phyloP scores from a whole-genome alignment of 2,888 invertebrate species.

The Conus canariensis region DNA sequence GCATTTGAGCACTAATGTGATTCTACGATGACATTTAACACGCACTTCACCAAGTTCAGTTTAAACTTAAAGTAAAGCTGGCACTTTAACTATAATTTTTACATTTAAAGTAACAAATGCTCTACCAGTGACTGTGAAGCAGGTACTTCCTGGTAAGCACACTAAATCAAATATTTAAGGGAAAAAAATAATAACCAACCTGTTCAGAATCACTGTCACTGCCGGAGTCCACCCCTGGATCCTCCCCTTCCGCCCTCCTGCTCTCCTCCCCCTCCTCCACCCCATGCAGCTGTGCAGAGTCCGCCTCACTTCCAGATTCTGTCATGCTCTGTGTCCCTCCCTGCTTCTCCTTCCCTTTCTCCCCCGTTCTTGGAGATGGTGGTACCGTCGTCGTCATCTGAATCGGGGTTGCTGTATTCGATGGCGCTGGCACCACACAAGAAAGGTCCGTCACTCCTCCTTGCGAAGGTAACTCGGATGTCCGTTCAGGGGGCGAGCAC shows the following conservation, averaged over 20 bases:
- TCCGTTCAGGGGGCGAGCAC: conserved; percentile 6
- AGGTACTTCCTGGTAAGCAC: no score
- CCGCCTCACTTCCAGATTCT: conserved; percentile 46
- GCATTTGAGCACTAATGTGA: no score
- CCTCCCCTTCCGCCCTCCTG: conserved; percentile 49
- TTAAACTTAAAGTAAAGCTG: no score
- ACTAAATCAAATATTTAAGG: conserved; percentile 33
- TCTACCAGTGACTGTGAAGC: no score
- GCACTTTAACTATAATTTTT: no score
- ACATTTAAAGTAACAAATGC: no score
- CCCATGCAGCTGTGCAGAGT: conserved; percentile 34
- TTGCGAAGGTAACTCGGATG: background rate
- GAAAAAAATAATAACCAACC: conserved; percentile 46
- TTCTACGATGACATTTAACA: no score
- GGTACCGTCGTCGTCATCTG: background rate
- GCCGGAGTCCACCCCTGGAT: conserved; percentile 51
- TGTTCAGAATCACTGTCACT: conserved; percentile 62
- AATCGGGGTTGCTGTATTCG: conserved; percentile 22
- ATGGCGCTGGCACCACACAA: conserved; percentile 40
- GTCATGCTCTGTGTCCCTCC: background rate
- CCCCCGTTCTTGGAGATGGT: background rate
- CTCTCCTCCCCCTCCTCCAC: conserved; percentile 44
- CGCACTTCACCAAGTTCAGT: no score
- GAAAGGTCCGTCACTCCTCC: conserved; percentile 35
- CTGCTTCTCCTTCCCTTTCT: background rate